Evolutionary conservation across 2,113 vertebrate species (phyloP), one percentile per base, ranked within the genome.

Genomic region (Peromyscus maniculatus): DNA sequence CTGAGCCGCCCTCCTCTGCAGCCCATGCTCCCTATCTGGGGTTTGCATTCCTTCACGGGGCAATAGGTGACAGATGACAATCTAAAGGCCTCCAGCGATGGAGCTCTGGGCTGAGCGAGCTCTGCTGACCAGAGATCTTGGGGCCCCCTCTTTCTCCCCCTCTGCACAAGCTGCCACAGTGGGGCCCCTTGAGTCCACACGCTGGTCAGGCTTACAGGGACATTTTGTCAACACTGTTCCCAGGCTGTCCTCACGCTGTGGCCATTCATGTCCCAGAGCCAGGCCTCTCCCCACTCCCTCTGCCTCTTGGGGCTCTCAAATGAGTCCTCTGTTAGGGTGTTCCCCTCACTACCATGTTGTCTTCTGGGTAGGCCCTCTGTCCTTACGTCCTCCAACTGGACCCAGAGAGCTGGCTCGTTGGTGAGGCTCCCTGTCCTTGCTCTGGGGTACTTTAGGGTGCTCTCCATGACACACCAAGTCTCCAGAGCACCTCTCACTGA

Each of bases 11-110:
- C 8, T 0, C 16, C 26, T 86, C 87, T 16, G 0, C 49, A 0
- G 19, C 19, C 82, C 46, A 7, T 0, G 1, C n/a, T 36, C 55
- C 64, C 74, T 80, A 72, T 92, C 84, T 74, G 2, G 49, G 43
- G 19, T 15, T 12, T 10, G 55, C 92, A 92, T 96, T 82, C 94
- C 57, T 78, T 28, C 74, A 26, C 17, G 36, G 86, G 87, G 62
- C 82, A 7, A 88, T 17, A 91, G 97, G 97, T 84, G 97, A 88
- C 75, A 67, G 62, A 17, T n/a, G 92, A 94, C 69, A 62, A 72
- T 86, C 72, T 80, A 72, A 97, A 96, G 96, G 57, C 92, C 92
- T 67, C 26, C 46, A n/a, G 62, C 19, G 75, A 55, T n/a, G 1
- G 80, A 5, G 52, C 87, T 69, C 88, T 33, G 31, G n/a, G 46